These are phyloP conservation scores for Caranx melampygus DNA, from an alignment of 2,113 vertebrate species.

Conservation along the genomic window DNA sequence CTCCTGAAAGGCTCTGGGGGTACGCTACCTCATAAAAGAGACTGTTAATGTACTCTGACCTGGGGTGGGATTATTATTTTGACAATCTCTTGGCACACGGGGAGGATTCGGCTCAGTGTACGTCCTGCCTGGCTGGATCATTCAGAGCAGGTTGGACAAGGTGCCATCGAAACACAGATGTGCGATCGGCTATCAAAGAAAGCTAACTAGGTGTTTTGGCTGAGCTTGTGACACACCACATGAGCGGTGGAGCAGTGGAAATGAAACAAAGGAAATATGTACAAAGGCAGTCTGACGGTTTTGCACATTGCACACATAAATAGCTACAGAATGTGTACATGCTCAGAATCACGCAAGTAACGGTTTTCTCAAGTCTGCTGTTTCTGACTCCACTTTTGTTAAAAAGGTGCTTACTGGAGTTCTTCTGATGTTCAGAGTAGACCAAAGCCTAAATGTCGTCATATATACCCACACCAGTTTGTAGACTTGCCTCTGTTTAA, in stretches of 20 bases:
- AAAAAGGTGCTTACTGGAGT: not conserved
- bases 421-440: conserved; percentile 22
- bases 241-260: conserved; percentile 24
- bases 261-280: conserved; percentile 53
- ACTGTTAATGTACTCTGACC: conserved; percentile 72
- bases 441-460: not conserved
- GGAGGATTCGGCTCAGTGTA: conserved; percentile 28
- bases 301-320: not conserved
- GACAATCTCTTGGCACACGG: conserved; percentile 59
- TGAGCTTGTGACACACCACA: conserved; percentile 45
- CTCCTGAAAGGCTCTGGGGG: conserved; percentile 52
- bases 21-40: conserved; percentile 65
- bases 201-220: conserved; percentile 61
- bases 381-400: conserved; percentile 13
- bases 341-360: conserved; percentile 21
- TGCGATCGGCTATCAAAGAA: conserved; percentile 59
- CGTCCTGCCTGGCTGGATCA: conserved; percentile 31
- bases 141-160: conserved; percentile 60
- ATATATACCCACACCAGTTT: not conserved
- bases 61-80: conserved; percentile 58
- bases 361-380: not conserved
- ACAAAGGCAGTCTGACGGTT: conserved; percentile 24
- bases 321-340: conserved; percentile 4
- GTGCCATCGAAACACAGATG: conserved; percentile 66
- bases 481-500: not conserved